Base-by-base conservation (phyloP, 1,140 invertebrate species). In the Wiebesia pumilae region DNA sequence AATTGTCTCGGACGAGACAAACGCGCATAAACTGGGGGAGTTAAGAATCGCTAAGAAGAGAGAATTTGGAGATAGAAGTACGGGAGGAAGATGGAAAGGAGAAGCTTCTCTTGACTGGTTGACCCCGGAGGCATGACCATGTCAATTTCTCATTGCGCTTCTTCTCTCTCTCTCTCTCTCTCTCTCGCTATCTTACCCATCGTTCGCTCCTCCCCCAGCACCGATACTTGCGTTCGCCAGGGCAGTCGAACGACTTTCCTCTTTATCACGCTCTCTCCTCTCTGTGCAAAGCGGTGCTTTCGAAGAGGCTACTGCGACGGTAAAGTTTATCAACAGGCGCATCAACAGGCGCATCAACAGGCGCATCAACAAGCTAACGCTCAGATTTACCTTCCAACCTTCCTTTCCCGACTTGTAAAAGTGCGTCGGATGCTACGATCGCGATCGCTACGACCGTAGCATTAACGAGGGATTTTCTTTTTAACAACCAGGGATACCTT, bases 331-430 rank as follows among this genome's bases (percentile, higher is more conserved):
- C 84, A n/a, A n/a, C n/a, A n/a, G 78, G 75, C 33, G 35, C 84
- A 71, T 81, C 84, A 73, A 69, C 73, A 54, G n/a, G 35, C 86
- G n/a, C n/a, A n/a, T n/a, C n/a, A n/a, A n/a, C n/a, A n/a, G 78
- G 75, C 33, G 35, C 84, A 71, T 81, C 84, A 73, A 69, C 73
- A 54, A 19, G 35, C 86, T 88, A 88, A 90, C 88, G 83, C 87
- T 30, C 35, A 85, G 89, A 87, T 89, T 89, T 89, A 90, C 90
- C 91, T 91, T 88, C 73, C 21, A 38, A n/a, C 40, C 24, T 43
- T 75, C 67, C 54, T 69, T 21, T 30, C 7, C 10, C 21, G 2
- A 54, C 71, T 83, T 75, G 30, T 47, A 33, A 35, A 54, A 43
- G 27, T 38, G 27, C 78, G 33, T 16, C 6, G 14, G 54, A 65